Base-by-base conservation (phyloP, 92 coral and sea anemone species). In the Umimayanthus kanabou region DNA sequence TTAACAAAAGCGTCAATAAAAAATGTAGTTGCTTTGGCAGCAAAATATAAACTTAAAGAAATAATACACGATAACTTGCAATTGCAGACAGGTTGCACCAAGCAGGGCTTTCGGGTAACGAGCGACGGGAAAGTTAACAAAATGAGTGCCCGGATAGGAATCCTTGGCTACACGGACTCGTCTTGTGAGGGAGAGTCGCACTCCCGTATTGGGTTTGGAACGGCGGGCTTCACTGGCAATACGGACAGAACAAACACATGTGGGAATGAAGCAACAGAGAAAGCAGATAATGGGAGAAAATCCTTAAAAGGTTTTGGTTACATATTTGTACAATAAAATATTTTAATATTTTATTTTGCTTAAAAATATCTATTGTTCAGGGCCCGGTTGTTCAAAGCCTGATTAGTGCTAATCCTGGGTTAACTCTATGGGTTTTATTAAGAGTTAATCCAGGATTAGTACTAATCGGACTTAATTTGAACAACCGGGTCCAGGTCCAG, bases 81-180 rank as follows among this genome's bases (percentile, higher is more conserved):
- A 42, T 75, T 75, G 53, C 79, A 75, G 79, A 75, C 79, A 2
- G 79, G 79, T 39, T 75, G 79, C 20, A 75, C 79, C 79, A 75
- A 22, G 28, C 79, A 75, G 53, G 79, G 79, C 14, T 75, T 75
- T 25, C 11, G 9, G 9, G 79, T 75, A 37, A 16, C 45, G 77
- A 73, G 39, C 2, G 26, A 25, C 45, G 4, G 25, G 11, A 9
- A 8, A 6, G 26, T 75, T 14, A 9, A 39, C 25, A 37, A 6
- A 39, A 75, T 39, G 53, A 75, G 30, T 9, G 79, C 79, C 39
- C 53, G 79, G 30, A 39, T 75, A 3, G 79, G 79, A 20, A 75
- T 75, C 45, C 10, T 75, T 42, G 79, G 79, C 53, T 75, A 39
- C 25, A 18, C 79, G 50, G 25, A 39, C 79, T 9, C 8, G 25